A percentile compares a stretch with the other conserved stretches of the same genome.
Evolutionary conservation across 2,113 vertebrate species (phyloP).

Genomic region (Mus pahari): DNA sequence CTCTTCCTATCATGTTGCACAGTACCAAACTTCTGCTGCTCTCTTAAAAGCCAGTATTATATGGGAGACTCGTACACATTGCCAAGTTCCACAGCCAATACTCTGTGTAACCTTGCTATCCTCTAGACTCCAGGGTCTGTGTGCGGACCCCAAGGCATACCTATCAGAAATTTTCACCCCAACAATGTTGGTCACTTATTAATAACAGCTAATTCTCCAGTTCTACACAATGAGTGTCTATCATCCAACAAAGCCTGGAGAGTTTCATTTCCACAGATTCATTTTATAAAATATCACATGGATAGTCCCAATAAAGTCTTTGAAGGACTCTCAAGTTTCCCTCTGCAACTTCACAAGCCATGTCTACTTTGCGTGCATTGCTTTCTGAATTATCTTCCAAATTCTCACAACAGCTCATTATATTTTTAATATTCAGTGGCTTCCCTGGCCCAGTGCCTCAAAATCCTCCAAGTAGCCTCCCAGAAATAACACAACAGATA

Average conservation of each 20-base stretch:
- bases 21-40: background rate
- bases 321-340: background rate
- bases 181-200: background rate
- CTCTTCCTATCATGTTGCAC: background rate
- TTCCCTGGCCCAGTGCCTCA: background rate
- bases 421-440: background rate
- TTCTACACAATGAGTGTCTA: background rate
- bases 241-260: too few species aligned
- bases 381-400: background rate
- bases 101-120: background rate
- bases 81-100: background rate
- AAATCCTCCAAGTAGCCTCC: background rate
- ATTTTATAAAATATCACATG: background rate
- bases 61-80: background rate
- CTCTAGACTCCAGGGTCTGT: background rate
- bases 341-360: background rate
- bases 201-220: background rate
- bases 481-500: background rate
- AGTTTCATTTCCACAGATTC: background rate
- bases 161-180: background rate
- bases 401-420: background rate
- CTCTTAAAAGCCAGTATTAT: background rate
- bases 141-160: background rate
- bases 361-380: background rate
- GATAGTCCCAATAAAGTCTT: background rate